These are phyloP conservation scores for Calidris pygmaea DNA, from an alignment of 2,113 vertebrate genomes.

Conservation along the genomic window DNA sequence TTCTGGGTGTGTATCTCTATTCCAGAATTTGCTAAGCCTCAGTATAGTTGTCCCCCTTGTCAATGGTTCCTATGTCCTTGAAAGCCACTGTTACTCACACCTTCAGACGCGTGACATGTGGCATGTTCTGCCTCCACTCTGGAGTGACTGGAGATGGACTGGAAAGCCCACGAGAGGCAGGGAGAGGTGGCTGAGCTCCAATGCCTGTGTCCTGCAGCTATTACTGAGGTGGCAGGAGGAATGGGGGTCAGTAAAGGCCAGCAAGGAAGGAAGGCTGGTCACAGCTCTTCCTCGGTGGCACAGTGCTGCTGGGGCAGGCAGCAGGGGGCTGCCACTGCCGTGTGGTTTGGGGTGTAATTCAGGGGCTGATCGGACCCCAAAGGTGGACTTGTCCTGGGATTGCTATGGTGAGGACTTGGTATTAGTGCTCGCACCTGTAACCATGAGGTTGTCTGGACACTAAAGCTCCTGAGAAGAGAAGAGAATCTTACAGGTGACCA, in stretches of 20 bases:
- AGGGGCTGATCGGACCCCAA: background rate
- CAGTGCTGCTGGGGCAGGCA: background rate
- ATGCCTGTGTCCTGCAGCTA: background rate
- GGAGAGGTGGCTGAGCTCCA: background rate
- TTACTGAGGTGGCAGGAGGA: background rate
- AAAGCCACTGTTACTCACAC: background rate
- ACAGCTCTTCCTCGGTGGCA: background rate
- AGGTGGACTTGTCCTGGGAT: background rate
- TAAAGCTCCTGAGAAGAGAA: background rate
- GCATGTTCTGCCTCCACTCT: background rate
- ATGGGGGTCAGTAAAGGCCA: background rate
- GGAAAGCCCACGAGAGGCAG: background rate
- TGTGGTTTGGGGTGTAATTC: background rate
- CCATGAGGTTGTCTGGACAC: background rate
- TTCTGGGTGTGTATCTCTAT: background rate
- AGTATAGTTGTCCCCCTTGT: background rate
- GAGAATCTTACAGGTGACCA: background rate
- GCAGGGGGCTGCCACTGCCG: background rate
- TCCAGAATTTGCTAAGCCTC: background rate
- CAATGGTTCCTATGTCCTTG: background rate
- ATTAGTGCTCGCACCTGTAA: background rate
- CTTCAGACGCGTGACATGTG: background rate
- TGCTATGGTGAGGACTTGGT: background rate
- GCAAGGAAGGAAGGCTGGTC: background rate
- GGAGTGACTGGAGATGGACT: background rate